Conservation (phyloP, 2,888 invertebrate genomes). For the Ophioninae sp. region DNA sequence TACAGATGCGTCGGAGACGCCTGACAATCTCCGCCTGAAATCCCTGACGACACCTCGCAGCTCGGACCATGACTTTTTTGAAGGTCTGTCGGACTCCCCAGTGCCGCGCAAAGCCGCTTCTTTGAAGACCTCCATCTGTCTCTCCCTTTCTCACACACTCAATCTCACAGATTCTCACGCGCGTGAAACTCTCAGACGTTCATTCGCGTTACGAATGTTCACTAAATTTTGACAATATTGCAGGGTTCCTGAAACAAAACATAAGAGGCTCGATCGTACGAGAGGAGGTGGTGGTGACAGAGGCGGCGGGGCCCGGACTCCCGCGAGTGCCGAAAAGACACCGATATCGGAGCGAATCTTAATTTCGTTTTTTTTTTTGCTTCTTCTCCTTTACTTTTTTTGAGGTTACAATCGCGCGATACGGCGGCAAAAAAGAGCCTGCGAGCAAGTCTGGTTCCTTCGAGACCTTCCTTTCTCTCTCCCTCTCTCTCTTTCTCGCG, state of each 20-base stretch:
- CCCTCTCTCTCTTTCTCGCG: background rate
- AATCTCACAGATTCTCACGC: conserved; percentile 11
- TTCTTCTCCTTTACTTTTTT: conserved; percentile 20
- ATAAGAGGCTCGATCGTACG: conserved; percentile 10
- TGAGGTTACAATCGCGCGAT: conserved; percentile 50
- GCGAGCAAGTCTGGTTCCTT: conserved; percentile 8
- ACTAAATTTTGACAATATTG: conserved; percentile 35
- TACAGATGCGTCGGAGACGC: conserved; percentile 88
- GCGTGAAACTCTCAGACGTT: background rate
- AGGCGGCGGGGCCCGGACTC: background rate
- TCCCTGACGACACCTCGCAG: conserved; percentile 91
- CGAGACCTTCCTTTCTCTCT: background rate
- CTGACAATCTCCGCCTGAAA: conserved; percentile 89
- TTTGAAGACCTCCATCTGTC: conserved; percentile 70
- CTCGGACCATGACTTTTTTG: conserved; percentile 88
- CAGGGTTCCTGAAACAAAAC: conserved; percentile 38
- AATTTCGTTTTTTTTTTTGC: background rate
- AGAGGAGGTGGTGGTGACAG: background rate
- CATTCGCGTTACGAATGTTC: conserved; percentile 4
- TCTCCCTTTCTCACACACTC: conserved; percentile 35
- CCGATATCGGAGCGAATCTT: background rate
- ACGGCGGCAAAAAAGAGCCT: conserved; percentile 13
- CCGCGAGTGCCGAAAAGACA: background rate
- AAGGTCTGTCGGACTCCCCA: conserved; percentile 57
- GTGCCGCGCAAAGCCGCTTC: conserved; percentile 64